phyloP scores from a whole-genome alignment of 2,797 vertebrate genomes.

The Neoniphon sammara region DNA sequence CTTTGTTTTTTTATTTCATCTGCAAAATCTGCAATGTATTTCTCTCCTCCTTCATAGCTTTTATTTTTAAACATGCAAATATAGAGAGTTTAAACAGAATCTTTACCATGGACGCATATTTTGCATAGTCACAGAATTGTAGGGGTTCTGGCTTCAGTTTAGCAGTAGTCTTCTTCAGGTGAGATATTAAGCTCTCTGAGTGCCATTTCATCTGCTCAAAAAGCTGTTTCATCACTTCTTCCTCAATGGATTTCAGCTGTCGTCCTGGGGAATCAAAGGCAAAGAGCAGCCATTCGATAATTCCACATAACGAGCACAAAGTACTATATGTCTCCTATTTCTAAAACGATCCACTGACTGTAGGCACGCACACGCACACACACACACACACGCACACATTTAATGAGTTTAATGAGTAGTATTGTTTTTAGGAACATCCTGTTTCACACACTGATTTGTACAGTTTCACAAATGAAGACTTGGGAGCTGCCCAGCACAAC shows the following conservation, averaged over 20 bases:
- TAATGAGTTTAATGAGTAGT: too few species aligned
- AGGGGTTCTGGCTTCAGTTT: conserved; percentile 72
- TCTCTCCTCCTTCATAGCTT: background rate
- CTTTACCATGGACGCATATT: conserved; percentile 81
- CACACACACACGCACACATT: too few species aligned
- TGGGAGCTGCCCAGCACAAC: background rate
- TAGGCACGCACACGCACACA: too few species aligned
- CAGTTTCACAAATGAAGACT: background rate
- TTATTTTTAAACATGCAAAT: background rate
- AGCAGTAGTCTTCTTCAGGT: conserved; percentile 73
- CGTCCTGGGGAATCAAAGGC: conserved; percentile 70
- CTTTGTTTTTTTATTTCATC: too few species aligned
- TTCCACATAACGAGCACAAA: too few species aligned
- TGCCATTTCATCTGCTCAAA: conserved; percentile 70
- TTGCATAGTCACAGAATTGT: conserved; percentile 75
- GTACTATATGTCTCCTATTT: too few species aligned
- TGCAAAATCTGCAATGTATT: too few species aligned
- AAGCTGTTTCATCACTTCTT: conserved; percentile 75
- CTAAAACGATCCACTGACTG: too few species aligned
- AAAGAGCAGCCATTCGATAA: background rate
- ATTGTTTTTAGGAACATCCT: background rate
- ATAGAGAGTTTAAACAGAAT: background rate
- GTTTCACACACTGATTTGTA: background rate
- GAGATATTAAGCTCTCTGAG: conserved; percentile 73
- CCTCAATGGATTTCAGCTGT: conserved; percentile 71